phyloP scores from a whole-genome alignment of 2,888 invertebrate genomes.

The Scaptodrosophila latifasciaeformis region DNA sequence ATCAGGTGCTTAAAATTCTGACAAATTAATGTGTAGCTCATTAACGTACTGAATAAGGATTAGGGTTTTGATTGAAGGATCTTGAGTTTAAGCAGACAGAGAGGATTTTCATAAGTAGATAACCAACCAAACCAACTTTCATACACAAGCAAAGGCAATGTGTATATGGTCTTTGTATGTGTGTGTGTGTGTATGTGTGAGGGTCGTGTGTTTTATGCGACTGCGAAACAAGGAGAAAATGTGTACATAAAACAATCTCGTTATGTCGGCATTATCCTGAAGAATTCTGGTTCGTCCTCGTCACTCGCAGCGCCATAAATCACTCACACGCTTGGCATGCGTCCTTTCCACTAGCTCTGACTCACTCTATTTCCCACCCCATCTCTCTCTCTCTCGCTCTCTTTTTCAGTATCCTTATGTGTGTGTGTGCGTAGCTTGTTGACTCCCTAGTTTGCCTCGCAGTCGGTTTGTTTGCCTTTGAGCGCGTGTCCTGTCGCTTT shows the following conservation, averaged over 20 bases:
- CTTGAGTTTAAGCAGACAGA: conserved; percentile 44
- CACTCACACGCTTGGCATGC: conserved; percentile 70
- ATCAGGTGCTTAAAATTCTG: conserved; percentile 24
- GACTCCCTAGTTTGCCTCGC: conserved; percentile 11
- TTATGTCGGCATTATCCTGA: conserved; percentile 73
- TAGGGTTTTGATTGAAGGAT: conserved; percentile 67
- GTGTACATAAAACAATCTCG: conserved; percentile 72
- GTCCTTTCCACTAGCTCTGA: conserved; percentile 44
- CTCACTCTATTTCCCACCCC: no score
- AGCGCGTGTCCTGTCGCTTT: conserved; percentile 33
- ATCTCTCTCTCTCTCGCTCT: conserved; percentile 8
- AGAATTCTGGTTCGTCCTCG: conserved; percentile 73
- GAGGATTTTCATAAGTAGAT: no score
- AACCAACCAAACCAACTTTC: no score
- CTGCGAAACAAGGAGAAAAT: conserved; percentile 49
- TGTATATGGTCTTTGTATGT: conserved; percentile 9
- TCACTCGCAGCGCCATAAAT: conserved; percentile 73
- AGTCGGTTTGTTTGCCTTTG: conserved; percentile 32
- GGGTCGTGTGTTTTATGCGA: conserved; percentile 12
- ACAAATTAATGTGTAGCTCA: conserved; percentile 65
- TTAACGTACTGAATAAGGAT: conserved; percentile 69
- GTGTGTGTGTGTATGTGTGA: conserved; percentile 12
- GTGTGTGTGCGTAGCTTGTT: no score
- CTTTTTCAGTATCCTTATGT: no score
- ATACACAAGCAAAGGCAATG: no score